phyloP scores from a whole-genome alignment of 2,113 vertebrate species.

The Haliaeetus leucogaster region DNA sequence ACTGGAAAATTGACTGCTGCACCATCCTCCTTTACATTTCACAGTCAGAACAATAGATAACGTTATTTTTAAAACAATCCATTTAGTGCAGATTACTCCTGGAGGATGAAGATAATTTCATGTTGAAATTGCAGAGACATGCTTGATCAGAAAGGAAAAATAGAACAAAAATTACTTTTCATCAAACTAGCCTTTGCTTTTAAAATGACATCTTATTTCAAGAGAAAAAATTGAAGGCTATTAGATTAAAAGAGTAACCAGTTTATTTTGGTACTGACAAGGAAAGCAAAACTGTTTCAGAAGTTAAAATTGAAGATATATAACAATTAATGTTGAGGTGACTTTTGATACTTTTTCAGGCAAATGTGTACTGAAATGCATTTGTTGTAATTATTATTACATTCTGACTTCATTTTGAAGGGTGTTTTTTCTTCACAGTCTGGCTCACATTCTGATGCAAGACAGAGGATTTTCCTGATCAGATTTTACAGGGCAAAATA shows the following conservation, averaged over 20 bases:
- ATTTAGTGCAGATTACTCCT: neutral
- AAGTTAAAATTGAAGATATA: neutral
- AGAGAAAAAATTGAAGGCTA: neutral
- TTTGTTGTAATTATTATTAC: neutral
- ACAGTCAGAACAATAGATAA: neutral
- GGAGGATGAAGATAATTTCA: slow-evolving; percentile 1
- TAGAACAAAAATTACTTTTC: slow-evolving; percentile 3
- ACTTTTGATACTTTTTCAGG: neutral
- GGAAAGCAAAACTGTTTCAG: neutral
- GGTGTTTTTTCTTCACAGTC: neutral
- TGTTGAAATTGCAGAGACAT: neutral
- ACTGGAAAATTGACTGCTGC: neutral
- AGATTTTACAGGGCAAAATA: neutral
- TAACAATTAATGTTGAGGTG: neutral
- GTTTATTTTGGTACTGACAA: neutral
- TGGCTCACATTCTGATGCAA: neutral
- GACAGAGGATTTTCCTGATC: neutral
- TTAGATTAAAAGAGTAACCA: neutral
- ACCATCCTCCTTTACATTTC: neutral
- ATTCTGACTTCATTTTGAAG: neutral
- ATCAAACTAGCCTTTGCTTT: neutral
- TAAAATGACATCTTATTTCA: neutral
- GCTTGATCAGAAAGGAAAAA: neutral
- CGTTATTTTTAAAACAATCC: neutral
- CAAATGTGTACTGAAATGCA: neutral